Conservation (phyloP, 2,888 invertebrate genomes). For the Euphydryas editha region DNA sequence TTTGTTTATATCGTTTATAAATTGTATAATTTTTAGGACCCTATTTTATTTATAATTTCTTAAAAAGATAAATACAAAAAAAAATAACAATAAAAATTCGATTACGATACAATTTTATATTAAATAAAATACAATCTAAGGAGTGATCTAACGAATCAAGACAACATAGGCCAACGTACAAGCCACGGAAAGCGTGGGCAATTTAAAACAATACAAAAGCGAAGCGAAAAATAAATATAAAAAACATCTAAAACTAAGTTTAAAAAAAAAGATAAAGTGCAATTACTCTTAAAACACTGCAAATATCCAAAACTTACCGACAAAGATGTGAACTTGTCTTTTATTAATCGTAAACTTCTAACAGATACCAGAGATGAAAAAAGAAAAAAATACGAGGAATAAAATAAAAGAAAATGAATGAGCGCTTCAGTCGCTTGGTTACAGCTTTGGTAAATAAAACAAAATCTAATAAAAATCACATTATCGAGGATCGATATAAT, state of each 20-base stretch:
- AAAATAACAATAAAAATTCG: too few species aligned
- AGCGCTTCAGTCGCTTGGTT: conserved; percentile 38
- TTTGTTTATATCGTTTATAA: too few species aligned
- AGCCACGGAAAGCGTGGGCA: not conserved
- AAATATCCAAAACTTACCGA: conserved; percentile 31
- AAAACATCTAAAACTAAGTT: not conserved
- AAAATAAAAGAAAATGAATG: conserved; percentile 32
- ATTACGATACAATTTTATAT: too few species aligned
- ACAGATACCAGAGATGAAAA: conserved; percentile 29
- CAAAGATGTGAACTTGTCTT: conserved; percentile 8
- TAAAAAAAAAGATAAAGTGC: not conserved
- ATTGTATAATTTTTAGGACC: too few species aligned
- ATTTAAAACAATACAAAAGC: not conserved
- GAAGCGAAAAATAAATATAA: not conserved
- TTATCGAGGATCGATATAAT: too few species aligned
- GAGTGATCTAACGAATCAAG: too few species aligned
- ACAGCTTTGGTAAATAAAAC: too few species aligned
- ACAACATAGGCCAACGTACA: not conserved
- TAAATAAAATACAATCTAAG: too few species aligned
- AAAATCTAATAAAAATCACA: too few species aligned
- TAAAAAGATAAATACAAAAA: too few species aligned
- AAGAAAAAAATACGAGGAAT: conserved; percentile 1
- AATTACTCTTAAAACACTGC: conserved; percentile 1
- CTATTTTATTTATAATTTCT: too few species aligned
- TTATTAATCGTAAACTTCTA: conserved; percentile 20